These are phyloP conservation scores for Scaptomyza parva DNA, from an alignment of 2,888 invertebrate species.

Conservation along the genomic window DNA sequence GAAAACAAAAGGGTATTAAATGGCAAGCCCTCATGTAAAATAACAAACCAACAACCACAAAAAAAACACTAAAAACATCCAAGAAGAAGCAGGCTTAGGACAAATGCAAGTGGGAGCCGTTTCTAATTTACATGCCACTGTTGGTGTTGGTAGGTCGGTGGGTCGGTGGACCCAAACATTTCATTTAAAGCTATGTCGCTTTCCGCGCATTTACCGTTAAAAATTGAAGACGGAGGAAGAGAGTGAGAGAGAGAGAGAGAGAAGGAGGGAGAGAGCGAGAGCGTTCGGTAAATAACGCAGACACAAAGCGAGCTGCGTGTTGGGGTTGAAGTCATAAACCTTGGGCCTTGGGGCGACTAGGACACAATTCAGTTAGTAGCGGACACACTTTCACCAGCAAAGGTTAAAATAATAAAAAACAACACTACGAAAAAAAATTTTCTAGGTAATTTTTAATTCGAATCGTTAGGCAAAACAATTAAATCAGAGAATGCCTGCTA, in stretches of 20 bases:
- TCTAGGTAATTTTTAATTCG: slow-evolving; percentile 53
- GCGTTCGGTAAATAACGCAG: slow-evolving; percentile 74
- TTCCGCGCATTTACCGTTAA: slow-evolving; percentile 81
- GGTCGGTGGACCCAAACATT: slow-evolving; percentile 57
- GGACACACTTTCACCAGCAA: slow-evolving; percentile 9
- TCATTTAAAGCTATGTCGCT: slow-evolving; percentile 70
- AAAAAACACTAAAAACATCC: too few relatives aligned
- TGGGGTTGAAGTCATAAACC: slow-evolving; percentile 17
- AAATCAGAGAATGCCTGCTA: slow-evolving; percentile 76
- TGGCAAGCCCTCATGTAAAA: slow-evolving; percentile 50
- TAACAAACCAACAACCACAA: slow-evolving; percentile 26
- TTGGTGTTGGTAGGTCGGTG: slow-evolving; percentile 19
- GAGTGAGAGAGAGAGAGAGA: slow-evolving; percentile 22
- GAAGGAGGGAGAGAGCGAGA: slow-evolving; percentile 54
- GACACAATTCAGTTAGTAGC: slow-evolving; percentile 40
- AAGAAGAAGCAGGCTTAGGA: slow-evolving; percentile 13
- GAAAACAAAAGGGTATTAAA: slow-evolving; percentile 28
- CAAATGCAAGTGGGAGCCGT: slow-evolving; percentile 61
- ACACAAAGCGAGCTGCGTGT: slow-evolving; percentile 26
- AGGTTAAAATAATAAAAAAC: slow-evolving; percentile 9
- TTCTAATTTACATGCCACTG: slow-evolving; percentile 77
- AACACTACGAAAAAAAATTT: slow-evolving; percentile 12
- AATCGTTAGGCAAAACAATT: slow-evolving; percentile 74
- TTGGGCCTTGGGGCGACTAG: slow-evolving; percentile 17
- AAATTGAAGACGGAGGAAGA: too few relatives aligned